Evolutionary conservation across 2,797 vertebrate species (phyloP).

Genomic region (Gila robusta): DNA sequence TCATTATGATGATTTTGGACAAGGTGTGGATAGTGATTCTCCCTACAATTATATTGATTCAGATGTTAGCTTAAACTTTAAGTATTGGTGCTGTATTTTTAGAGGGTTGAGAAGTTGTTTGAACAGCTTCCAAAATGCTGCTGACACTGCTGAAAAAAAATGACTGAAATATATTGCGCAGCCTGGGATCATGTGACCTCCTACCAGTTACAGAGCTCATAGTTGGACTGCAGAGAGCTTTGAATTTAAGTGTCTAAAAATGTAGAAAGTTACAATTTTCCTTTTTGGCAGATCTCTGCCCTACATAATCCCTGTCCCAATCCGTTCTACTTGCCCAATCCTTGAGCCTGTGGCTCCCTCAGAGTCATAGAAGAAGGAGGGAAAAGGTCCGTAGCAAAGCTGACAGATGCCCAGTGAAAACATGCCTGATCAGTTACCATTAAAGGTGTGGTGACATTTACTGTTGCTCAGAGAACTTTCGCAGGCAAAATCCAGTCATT

Average conservation of each 20-base stretch:
- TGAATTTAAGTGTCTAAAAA: neutral
- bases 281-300: slow-evolving; percentile 13
- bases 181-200: slow-evolving; percentile 17
- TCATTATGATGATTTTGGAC: neutral
- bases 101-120: slow-evolving; percentile 6
- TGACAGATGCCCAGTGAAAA: slow-evolving; percentile 1
- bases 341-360: neutral
- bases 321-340: neutral
- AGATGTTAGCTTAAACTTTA: neutral
- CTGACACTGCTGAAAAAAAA: slow-evolving; percentile 3
- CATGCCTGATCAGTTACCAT: neutral
- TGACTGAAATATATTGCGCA: slow-evolving; percentile 15
- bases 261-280: neutral
- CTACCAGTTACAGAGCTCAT: neutral
- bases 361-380: slow-evolving; percentile 9
- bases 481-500: neutral
- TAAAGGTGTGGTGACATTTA: neutral
- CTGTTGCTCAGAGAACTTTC: neutral
- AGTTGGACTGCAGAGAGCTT: neutral
- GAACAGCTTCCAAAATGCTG: slow-evolving; percentile 8
- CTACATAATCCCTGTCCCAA: neutral
- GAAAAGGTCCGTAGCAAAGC: slow-evolving; percentile 9
- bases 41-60: neutral
- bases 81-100: slow-evolving; percentile 16
- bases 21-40: neutral